phyloP scores from a whole-genome alignment of 2,113 vertebrate genomes.

The Anas platyrhynchos region DNA sequence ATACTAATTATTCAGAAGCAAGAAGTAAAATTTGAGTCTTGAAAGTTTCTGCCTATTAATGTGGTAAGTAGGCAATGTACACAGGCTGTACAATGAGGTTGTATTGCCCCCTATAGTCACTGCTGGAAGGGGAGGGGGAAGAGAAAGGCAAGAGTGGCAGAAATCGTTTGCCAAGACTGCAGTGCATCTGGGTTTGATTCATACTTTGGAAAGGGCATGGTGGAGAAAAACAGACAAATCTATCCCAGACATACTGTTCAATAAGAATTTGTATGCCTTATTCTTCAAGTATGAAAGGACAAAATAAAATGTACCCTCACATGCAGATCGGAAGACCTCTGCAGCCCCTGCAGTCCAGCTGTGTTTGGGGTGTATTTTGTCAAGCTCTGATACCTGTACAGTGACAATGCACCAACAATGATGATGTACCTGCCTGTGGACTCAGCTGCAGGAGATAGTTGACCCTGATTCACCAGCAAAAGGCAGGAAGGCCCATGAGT shows the following conservation, averaged over 20 bases:
- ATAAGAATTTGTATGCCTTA: neutral
- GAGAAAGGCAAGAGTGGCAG: neutral
- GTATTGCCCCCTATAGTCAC: constrained; percentile 81
- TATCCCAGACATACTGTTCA: neutral
- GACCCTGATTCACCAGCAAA: neutral
- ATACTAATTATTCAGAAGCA: constrained; percentile 17
- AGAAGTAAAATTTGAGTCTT: constrained; percentile 8
- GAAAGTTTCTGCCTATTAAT: neutral
- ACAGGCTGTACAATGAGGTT: constrained; percentile 64
- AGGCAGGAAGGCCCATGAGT: neutral
- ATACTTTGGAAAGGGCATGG: neutral
- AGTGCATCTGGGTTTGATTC: neutral
- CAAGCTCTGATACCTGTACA: rapidly evolving
- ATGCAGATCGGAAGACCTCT: neutral
- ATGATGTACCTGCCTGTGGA: rapidly evolving
- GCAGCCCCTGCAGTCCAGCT: neutral
- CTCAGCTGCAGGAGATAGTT: neutral
- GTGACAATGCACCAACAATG: neutral
- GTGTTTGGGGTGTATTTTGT: neutral
- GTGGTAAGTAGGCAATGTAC: neutral
- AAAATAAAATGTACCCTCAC: neutral
- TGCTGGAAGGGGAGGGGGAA: constrained; percentile 12
- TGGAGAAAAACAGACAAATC: neutral
- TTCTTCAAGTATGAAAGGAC: neutral
- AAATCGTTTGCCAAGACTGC: neutral